phyloP scores from a whole-genome alignment of 2,888 invertebrate genomes.

The Leptopilina myrica region DNA sequence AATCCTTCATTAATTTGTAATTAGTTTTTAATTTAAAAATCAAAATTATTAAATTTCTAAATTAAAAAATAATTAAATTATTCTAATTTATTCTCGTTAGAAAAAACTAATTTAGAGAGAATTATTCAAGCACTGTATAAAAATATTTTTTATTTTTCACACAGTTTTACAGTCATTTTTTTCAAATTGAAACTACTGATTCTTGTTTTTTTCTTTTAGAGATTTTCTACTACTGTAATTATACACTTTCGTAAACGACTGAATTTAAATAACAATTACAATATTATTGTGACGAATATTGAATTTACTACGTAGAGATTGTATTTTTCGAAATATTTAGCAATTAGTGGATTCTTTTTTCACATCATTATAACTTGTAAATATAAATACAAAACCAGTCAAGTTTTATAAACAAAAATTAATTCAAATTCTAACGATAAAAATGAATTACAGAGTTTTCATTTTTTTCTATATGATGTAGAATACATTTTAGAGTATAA shows the following conservation, averaged over 20 bases:
- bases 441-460: constrained; percentile 1
- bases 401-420: not conserved
- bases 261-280: not conserved
- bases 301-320: constrained; percentile 21
- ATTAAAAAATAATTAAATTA: too few species aligned
- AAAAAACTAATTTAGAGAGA: not conserved
- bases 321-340: not conserved
- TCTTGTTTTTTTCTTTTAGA: not conserved
- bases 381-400: constrained; percentile 35
- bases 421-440: not conserved
- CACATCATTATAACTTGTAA: not conserved
- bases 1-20: too few species aligned
- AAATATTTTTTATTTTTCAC: constrained; percentile 40
- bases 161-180: constrained; percentile 33
- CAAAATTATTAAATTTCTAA: too few species aligned
- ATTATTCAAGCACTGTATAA: constrained; percentile 29
- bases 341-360: not conserved
- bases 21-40: too few species aligned
- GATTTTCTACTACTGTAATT: not conserved
- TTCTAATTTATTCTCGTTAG: not conserved
- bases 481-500: not conserved
- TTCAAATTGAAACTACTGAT: constrained; percentile 10
- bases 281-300: not conserved
- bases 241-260: not conserved
- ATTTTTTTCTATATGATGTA: not conserved